Percentiles rank a stretch among this genome's conserved stretches.
phyloP scores from a whole-genome alignment of 2,888 invertebrate species.

The Myopa testacea region DNA sequence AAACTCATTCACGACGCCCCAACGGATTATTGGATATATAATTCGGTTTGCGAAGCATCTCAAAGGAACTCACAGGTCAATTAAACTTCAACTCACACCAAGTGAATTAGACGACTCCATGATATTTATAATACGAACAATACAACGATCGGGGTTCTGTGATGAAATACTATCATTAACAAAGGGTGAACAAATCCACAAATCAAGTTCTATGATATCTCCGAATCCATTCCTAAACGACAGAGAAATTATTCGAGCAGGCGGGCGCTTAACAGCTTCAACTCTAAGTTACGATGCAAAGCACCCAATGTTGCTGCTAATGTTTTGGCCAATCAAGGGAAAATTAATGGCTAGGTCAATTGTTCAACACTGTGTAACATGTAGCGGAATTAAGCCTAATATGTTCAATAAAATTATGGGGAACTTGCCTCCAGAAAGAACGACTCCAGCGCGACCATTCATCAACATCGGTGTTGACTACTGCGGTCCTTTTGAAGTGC shows the following conservation, averaged over 20 bases:
- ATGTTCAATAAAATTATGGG: constrained; percentile 49
- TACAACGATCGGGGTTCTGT: neutral
- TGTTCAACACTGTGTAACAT: constrained; percentile 43
- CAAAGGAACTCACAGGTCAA: neutral
- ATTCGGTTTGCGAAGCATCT: neutral
- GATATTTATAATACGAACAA: neutral
- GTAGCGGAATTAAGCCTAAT: constrained; percentile 41
- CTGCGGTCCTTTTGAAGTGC: neutral
- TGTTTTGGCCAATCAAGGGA: too few relatives aligned
- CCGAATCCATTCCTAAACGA: too few relatives aligned
- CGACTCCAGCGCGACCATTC: constrained; percentile 40
- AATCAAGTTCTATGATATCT: neutral
- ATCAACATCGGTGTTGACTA: constrained; percentile 3
- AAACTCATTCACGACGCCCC: constrained; percentile 1
- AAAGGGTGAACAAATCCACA: neutral
- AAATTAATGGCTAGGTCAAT: too few relatives aligned
- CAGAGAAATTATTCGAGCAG: too few relatives aligned
- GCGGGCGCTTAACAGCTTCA: too few relatives aligned
- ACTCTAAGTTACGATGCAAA: constrained; percentile 5
- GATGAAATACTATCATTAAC: neutral
- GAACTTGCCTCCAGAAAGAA: constrained; percentile 30
- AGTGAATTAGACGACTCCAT: too few relatives aligned
- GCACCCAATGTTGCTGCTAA: neutral
- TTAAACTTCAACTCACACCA: too few relatives aligned
- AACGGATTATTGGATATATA: constrained; percentile 13